These are phyloP conservation scores for Phalangium opilio DNA, from an alignment of 2,888 invertebrate genomes.

Conservation along the genomic window DNA sequence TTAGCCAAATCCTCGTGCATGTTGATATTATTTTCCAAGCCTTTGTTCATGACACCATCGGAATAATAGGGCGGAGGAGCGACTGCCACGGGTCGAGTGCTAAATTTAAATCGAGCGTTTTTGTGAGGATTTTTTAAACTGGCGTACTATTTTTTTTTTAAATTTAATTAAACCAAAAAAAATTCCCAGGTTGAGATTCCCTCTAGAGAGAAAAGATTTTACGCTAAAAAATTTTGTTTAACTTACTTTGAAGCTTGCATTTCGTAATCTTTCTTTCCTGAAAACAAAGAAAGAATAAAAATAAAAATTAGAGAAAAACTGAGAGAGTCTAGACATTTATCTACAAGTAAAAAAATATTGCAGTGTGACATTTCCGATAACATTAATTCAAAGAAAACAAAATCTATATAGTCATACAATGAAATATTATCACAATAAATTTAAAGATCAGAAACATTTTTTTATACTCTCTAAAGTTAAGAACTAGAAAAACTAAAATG, in stretches of 20 bases:
- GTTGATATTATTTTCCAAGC: conserved; percentile 42
- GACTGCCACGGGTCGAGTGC: conserved; percentile 18
- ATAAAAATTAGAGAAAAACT: no score
- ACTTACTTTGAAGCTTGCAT: conserved; percentile 43
- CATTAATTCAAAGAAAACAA: no score
- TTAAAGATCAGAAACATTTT: background rate
- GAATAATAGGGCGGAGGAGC: conserved; percentile 61
- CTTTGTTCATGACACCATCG: conserved; percentile 77
- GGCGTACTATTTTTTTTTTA: background rate
- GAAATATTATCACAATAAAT: no score
- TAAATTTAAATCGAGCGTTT: conserved; percentile 2
- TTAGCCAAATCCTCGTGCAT: no score
- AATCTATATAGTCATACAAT: no score
- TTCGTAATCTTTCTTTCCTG: conserved; percentile 65
- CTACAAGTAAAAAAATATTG: no score
- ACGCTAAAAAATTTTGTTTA: conserved; percentile 5
- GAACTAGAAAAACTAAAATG: background rate
- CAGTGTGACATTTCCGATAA: no score
- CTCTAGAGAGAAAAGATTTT: conserved; percentile 2
- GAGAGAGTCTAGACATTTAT: no score
- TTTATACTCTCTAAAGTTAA: background rate
- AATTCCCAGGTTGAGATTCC: background rate
- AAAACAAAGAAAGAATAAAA: no score
- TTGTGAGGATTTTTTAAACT: background rate
- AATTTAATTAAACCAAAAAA: background rate